Evolutionary conservation across 2,888 invertebrate species (phyloP), one percentile per base, ranked within the genome.

Genomic region (Tinea semifulvella): DNA sequence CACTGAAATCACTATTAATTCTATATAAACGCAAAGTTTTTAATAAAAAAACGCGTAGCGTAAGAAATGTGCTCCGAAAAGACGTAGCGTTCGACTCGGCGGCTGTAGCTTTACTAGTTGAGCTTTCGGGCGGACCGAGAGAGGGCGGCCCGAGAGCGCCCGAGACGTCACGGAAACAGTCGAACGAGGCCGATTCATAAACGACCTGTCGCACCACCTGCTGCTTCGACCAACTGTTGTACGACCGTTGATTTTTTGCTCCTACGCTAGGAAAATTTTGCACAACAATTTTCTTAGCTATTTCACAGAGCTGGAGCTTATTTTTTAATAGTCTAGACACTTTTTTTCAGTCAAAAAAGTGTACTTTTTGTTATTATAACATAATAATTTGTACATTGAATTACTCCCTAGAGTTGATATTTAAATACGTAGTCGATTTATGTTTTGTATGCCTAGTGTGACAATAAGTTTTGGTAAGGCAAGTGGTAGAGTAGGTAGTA

Each of bases 211-310:
- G 38, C 44, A 67, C 76, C 77, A 77, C 79, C 79, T 77, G 77
- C 44, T 35, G 31, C 76, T 68, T 60, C 60, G 56, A 62, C 77
- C 79, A 80, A 79, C 79, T 79, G 79, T 79, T 79, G 61, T 26
- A 11, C 75, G 74, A 72, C 79, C 75, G 80, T 79, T 77, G 72
- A 70, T 74, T 77, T 79, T 52, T 76, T 77, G 71, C 66, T 67
- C 63, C 65, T 63, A 64, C 65, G 56, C 65, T 62, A 63, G 61
- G 63, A 65, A 72, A 73, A 73, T 73, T 42, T 71, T 68, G 73
- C 71, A 63, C 67, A 59, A 54, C 45, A n/a, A n/a, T n/a, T n/a
- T n/a, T n/a, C n/a, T n/a, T n/a, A n/a, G n/a, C n/a, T n/a, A n/a
- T n/a, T n/a, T n/a, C n/a, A n/a, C n/a, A n/a, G n/a, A n/a, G n/a